These are phyloP conservation scores for Heliconius ethilla DNA, from an alignment of 2,888 invertebrate species.

Conservation along the genomic window DNA sequence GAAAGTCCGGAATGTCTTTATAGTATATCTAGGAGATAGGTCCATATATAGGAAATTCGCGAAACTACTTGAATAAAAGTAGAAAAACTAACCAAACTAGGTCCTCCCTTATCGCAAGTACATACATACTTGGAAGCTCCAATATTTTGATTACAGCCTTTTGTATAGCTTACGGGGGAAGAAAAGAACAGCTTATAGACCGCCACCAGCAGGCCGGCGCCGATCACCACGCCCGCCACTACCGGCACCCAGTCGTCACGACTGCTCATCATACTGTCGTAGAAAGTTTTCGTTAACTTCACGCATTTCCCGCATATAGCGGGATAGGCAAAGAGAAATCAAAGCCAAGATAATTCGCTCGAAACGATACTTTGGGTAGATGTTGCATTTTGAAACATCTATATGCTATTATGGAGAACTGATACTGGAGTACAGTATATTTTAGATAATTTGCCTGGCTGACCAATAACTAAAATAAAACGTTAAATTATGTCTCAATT, in stretches of 20 bases:
- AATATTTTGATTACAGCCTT: constrained; percentile 49
- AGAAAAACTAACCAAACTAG: constrained; percentile 41
- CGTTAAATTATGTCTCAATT: too few relatives aligned
- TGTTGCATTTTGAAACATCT: too few relatives aligned
- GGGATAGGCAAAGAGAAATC: background rate
- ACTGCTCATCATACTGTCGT: constrained; percentile 43
- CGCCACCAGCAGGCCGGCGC: constrained; percentile 57
- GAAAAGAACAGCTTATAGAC: constrained; percentile 54
- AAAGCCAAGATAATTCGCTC: too few relatives aligned
- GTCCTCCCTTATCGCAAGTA: constrained; percentile 50
- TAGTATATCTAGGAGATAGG: too few relatives aligned
- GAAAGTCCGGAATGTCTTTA: too few relatives aligned
- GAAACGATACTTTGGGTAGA: too few relatives aligned
- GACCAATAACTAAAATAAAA: too few relatives aligned
- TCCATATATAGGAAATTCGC: too few relatives aligned
- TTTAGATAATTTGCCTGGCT: too few relatives aligned
- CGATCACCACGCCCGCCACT: constrained; percentile 58
- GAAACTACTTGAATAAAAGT: background rate
- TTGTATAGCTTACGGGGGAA: constrained; percentile 25
- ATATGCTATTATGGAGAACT: too few relatives aligned
- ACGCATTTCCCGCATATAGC: background rate
- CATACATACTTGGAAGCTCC: constrained; percentile 52
- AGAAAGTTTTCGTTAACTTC: background rate
- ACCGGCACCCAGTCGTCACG: constrained; percentile 53
- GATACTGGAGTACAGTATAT: too few relatives aligned